phyloP scores from a whole-genome alignment of 2,113 vertebrate species.

The Neogale vison region DNA sequence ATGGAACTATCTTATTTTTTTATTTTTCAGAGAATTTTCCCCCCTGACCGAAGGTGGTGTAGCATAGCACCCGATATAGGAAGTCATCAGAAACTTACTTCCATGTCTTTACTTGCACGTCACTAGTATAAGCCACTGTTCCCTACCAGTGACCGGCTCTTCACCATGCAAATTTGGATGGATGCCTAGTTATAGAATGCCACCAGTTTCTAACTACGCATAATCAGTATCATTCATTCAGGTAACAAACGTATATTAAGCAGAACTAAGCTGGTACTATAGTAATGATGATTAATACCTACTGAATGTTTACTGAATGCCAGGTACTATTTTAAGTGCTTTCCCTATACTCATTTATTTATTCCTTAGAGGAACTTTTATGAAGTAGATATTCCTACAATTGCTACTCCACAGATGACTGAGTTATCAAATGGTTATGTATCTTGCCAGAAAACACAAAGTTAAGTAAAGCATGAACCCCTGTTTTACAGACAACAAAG shows the following conservation, averaged over 20 bases:
- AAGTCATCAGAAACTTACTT: background rate
- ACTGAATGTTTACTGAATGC: background rate
- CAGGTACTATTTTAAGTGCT: background rate
- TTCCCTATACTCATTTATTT: background rate
- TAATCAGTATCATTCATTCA: background rate
- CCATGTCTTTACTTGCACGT: background rate
- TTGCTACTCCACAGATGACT: constrained; percentile 3
- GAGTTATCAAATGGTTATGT: background rate
- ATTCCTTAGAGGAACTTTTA: background rate
- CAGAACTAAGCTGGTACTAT: background rate
- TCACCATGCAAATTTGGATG: background rate
- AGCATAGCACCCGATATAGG: background rate
- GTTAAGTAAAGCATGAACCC: background rate
- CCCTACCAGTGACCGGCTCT: background rate
- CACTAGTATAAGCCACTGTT: background rate
- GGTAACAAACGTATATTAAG: background rate
- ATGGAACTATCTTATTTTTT: background rate
- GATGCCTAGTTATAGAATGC: background rate
- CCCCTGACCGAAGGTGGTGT: background rate
- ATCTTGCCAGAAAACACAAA: background rate
- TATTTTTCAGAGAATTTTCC: background rate
- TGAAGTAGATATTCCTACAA: background rate
- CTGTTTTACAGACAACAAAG: background rate
- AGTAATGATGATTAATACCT: background rate
- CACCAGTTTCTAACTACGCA: background rate